Evolutionary conservation across 2,797 vertebrate species (phyloP).

Genomic region (Rhabdophis nuchalis): DNA sequence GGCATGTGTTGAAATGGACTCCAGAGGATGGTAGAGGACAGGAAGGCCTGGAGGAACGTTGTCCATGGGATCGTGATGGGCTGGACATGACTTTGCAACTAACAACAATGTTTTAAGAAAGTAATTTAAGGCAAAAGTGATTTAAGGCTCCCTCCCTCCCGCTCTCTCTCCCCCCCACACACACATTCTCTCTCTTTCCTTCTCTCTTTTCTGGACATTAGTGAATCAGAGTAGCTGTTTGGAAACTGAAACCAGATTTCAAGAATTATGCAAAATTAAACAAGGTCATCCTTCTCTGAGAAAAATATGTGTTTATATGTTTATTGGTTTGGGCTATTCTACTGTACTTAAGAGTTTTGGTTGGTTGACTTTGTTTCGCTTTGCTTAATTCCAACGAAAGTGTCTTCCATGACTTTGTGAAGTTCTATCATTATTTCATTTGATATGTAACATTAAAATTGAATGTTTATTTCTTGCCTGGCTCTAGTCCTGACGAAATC

Average conservation of each 20-base stretch:
- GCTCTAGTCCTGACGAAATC: not conserved
- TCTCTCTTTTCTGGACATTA: not conserved
- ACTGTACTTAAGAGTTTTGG: not conserved
- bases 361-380: not conserved
- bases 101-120: not conserved
- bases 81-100: no score
- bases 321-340: not conserved
- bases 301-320: not conserved
- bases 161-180: no score
- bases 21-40: no score
- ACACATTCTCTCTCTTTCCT: no score
- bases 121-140: not conserved
- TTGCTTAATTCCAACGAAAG: not conserved
- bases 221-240: not conserved
- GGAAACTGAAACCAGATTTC: not conserved
- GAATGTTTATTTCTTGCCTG: not conserved
- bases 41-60: no score
- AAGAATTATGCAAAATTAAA: not conserved
- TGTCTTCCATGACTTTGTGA: not conserved
- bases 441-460: not conserved
- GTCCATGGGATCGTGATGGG: no score
- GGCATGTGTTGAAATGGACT: no score
- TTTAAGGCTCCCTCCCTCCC: no score
- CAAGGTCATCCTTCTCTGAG: not conserved
- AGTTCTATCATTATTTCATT: not conserved